phyloP scores from a whole-genome alignment of 2,888 invertebrate species.

The Xanthorhoe designata region DNA sequence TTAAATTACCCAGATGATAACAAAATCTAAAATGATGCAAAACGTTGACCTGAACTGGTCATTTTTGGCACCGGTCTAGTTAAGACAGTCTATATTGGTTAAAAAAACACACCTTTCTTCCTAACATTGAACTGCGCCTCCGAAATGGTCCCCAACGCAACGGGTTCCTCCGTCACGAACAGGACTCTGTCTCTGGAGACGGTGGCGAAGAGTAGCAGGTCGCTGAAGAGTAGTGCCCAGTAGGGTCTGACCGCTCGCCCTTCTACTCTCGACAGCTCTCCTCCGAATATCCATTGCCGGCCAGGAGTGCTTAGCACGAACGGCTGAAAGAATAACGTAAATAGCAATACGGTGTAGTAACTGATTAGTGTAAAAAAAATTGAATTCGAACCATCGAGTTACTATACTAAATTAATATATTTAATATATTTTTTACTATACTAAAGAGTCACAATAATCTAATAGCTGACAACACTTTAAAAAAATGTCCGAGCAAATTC shows the following conservation, averaged over 20 bases:
- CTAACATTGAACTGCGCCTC: slow-evolving; percentile 94
- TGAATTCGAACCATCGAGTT: no score
- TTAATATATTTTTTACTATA: no score
- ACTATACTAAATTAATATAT: no score
- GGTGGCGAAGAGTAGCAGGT: slow-evolving; percentile 93
- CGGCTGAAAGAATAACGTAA: slow-evolving; percentile 81
- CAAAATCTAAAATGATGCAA: no score
- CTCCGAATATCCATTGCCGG: slow-evolving; percentile 95
- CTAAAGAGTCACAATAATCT: no score
- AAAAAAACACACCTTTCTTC: slow-evolving; percentile 87
- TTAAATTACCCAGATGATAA: no score
- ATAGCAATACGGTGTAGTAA: background rate
- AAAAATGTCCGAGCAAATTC: no score
- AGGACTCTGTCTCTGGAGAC: slow-evolving; percentile 94
- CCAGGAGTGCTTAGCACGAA: slow-evolving; percentile 93
- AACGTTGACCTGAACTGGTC: no score
- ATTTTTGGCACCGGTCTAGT: no score
- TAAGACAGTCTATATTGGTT: no score
- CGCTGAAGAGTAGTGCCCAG: slow-evolving; percentile 94
- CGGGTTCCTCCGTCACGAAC: slow-evolving; percentile 94
- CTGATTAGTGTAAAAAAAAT: no score
- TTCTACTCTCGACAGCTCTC: slow-evolving; percentile 93
- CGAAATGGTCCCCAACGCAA: slow-evolving; percentile 91
- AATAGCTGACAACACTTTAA: no score
- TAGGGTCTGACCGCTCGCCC: slow-evolving; percentile 92